These are phyloP conservation scores for Proctacanthus coquilletti DNA, from an alignment of 1,140 invertebrate species.

Conservation along the genomic window DNA sequence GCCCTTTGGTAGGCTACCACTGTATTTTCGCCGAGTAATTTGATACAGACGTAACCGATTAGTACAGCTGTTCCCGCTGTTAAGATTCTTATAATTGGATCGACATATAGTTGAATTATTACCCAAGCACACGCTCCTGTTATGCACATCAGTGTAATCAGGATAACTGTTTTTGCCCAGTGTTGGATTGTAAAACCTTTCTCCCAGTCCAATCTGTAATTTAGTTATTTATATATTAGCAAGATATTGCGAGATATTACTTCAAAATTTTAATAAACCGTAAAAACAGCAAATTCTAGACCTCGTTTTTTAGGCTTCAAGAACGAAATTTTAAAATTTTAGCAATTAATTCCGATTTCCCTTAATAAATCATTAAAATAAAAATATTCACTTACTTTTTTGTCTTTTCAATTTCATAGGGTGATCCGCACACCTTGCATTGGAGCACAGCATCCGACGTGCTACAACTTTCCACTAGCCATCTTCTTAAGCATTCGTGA, in stretches of 20 bases:
- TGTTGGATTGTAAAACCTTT: slow-evolving; percentile 63
- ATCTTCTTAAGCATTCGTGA: slow-evolving; percentile 80
- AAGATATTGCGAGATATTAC: no score
- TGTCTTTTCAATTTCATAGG: slow-evolving; percentile 55
- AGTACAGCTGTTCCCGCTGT: slow-evolving; percentile 65
- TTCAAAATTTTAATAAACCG: no score
- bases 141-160: slow-evolving; percentile 59
- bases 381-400: slow-evolving; percentile 31
- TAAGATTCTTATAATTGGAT: slow-evolving; percentile 59
- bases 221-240: no score
- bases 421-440: slow-evolving; percentile 66
- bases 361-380: no score
- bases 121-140: slow-evolving; percentile 66
- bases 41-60: slow-evolving; percentile 69
- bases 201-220: slow-evolving; percentile 54
- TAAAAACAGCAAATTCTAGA: no score
- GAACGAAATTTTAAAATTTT: neutral
- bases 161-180: slow-evolving; percentile 48
- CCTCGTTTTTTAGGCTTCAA: no score
- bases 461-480: slow-evolving; percentile 58
- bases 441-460: slow-evolving; percentile 39
- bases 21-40: slow-evolving; percentile 69
- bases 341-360: neutral
- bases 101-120: slow-evolving; percentile 60
- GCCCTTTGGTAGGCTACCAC: slow-evolving; percentile 74